These are phyloP conservation scores for Puffinus mauretanicus DNA, from an alignment of 2,113 vertebrate species.

Conservation along the genomic window DNA sequence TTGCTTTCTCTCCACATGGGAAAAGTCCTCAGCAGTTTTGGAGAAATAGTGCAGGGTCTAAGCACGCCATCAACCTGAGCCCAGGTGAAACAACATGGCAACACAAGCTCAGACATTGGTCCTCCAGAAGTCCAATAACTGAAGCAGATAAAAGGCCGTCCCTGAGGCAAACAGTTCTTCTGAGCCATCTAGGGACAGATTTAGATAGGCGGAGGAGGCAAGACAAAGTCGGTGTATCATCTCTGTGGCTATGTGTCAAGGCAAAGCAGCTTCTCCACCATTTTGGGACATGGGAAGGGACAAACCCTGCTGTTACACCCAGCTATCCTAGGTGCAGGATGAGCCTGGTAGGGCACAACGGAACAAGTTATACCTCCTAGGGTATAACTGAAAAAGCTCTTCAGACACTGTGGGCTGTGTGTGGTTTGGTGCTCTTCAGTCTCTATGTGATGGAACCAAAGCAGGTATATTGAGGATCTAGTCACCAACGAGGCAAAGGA, in stretches of 20 bases:
- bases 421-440: background rate
- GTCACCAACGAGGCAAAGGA: background rate
- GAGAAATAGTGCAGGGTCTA: background rate
- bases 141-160: background rate
- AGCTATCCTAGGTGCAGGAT: background rate
- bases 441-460: background rate
- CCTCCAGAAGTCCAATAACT: background rate
- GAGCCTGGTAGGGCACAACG: background rate
- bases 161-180: background rate
- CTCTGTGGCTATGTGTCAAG: background rate
- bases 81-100: background rate
- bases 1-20: background rate
- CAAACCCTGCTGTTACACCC: background rate
- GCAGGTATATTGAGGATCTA: background rate
- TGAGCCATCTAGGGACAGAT: background rate
- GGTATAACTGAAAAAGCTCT: background rate
- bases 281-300: background rate
- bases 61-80: background rate
- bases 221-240: background rate
- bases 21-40: background rate
- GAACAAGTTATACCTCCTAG: background rate
- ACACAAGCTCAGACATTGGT: background rate
- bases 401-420: background rate
- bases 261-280: background rate
- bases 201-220: background rate